Percentiles rank a stretch among this genome's conserved stretches.
Conservation (phyloP, 2,113 vertebrate genomes). For the Collichthys lucidus region DNA sequence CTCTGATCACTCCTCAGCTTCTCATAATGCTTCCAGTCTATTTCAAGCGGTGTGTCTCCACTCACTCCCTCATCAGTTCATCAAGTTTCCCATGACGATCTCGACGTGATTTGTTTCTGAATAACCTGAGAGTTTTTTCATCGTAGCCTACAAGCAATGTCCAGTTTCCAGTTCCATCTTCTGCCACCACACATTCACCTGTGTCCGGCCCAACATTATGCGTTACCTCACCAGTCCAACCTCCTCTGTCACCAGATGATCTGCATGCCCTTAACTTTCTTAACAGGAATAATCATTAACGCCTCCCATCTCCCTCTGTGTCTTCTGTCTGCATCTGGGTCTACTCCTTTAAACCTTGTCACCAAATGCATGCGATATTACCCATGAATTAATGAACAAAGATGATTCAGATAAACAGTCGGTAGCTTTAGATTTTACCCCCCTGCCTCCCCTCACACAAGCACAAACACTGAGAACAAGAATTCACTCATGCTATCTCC, state of each 20-base stretch:
- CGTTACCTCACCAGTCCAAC: constrained; percentile 10
- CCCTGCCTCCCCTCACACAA: constrained; percentile 27
- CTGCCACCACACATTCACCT: not conserved
- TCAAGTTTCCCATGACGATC: not conserved
- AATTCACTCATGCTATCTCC: constrained; percentile 68
- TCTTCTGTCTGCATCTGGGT: constrained; percentile 58
- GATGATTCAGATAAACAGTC: constrained; percentile 81
- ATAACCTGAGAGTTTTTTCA: not conserved
- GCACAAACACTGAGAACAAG: constrained; percentile 73
- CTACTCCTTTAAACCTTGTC: constrained; percentile 68
- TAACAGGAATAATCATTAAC: constrained; percentile 38
- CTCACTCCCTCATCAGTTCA: not conserved
- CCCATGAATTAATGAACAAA: constrained; percentile 87
- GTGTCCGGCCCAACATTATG: not conserved
- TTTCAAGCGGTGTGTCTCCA: not conserved
- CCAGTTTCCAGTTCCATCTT: not conserved
- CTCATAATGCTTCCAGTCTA: not conserved
- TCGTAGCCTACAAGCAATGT: not conserved
- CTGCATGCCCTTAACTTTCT: constrained; percentile 24
- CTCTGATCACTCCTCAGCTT: not conserved
- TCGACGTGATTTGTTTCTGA: not conserved
- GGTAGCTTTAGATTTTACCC: constrained; percentile 68
- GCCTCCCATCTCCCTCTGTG: constrained; percentile 34
- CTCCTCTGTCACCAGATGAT: constrained; percentile 22
- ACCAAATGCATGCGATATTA: constrained; percentile 80